Evolutionary conservation across 2,888 invertebrate species (phyloP), one percentile per base, ranked within the genome.

Genomic region (Platypus cylindrus): DNA sequence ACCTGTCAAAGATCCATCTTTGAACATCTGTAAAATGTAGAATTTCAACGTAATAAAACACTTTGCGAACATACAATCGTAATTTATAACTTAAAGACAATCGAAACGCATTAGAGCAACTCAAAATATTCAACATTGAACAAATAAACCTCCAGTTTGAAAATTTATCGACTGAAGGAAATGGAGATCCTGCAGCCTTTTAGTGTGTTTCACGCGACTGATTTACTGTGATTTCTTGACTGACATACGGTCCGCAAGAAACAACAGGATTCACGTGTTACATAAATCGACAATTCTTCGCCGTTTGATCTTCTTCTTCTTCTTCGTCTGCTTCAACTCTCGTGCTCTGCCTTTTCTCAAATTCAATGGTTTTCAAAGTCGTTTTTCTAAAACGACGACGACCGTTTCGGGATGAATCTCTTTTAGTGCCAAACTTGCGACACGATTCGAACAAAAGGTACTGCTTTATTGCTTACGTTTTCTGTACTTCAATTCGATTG

Each of bases 231-330:
- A 54, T 53, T 49, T 49, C 52, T 48, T 49, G 55, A 52, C 52
- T 59, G 59, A 60, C 50, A 56, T 58, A 60, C 56, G 57, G 57
- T 43, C 56, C 54, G 58, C 56, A 51, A 56, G 55, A 52, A 59
- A 60, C 60, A 60, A 60, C 60, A 58, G 56, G 51, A 54, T 55
- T 57, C 56, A 56, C 57, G 59, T 58, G 58, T 58, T 58, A 54
- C 55, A 60, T 60, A 59, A 60, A 59, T 59, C 52, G 17, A 11
- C 50, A 44, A 37, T 5, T 9, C 45, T 39, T 37, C 38, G 45
- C 42, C 35, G 41, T 41, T 44, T 38, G 31, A n/a, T n/a, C n/a
- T n/a, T n/a, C n/a, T n/a, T n/a, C 30, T 30, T 36, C 33, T 31
- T 26, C 32, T 41, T 24, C 22, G 34, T 34, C 34, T 34, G 36